These are phyloP conservation scores for Araneus ventricosus DNA, from an alignment of 1,140 invertebrate genomes.

Conservation along the genomic window DNA sequence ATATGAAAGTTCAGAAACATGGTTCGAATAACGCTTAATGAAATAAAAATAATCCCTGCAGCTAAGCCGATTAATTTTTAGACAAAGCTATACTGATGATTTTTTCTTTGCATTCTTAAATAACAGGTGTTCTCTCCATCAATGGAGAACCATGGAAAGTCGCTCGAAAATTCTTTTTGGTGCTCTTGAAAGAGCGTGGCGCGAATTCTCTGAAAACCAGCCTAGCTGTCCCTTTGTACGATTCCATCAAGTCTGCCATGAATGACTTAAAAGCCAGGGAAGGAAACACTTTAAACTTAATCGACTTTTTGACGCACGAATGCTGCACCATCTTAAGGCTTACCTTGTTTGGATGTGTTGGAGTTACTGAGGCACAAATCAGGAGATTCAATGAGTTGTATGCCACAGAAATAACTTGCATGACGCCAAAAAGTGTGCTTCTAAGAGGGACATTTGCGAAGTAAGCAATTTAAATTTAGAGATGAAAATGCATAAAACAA, in stretches of 20 bases:
- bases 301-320: not conserved
- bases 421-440: not conserved
- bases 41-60: too few species aligned
- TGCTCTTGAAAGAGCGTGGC: slow-evolving; percentile 26
- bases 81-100: not conserved
- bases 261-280: not conserved
- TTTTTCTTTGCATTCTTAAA: not conserved
- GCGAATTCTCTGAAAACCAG: not conserved
- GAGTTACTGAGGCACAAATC: slow-evolving; percentile 10
- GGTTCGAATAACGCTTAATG: too few species aligned
- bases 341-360: slow-evolving; percentile 15
- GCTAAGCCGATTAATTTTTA: too few species aligned
- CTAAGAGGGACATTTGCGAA: not conserved
- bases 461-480: not conserved
- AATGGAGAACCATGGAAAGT: slow-evolving; percentile 54
- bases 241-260: not conserved
- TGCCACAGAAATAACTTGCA: not conserved
- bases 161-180: slow-evolving; percentile 57
- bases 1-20: not conserved
- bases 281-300: not conserved
- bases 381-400: not conserved
- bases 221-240: not conserved
- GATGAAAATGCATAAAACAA: too few species aligned
- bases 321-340: not conserved
- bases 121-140: not conserved